phyloP scores from a whole-genome alignment of 2,888 invertebrate genomes.

The Drosophila demipolita region DNA sequence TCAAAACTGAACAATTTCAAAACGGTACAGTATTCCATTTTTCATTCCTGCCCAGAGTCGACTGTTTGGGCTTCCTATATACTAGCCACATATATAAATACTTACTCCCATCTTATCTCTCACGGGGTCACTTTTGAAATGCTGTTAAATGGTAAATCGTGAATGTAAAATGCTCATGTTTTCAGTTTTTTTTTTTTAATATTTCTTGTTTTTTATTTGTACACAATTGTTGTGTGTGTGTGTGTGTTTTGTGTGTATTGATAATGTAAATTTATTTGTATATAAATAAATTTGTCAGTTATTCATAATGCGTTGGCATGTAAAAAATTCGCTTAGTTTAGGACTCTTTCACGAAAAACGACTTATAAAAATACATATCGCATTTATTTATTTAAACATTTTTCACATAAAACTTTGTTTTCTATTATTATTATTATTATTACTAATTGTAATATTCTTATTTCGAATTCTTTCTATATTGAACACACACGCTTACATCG shows the following conservation, averaged over 20 bases:
- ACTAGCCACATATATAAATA: background rate
- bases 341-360: constrained; percentile 66
- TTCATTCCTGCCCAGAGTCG: background rate
- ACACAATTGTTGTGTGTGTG: constrained; percentile 68
- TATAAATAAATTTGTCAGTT: constrained; percentile 68
- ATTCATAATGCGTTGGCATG: constrained; percentile 64
- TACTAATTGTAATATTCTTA: constrained; percentile 3
- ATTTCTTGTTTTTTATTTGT: constrained; percentile 65
- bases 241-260: constrained; percentile 31
- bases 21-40: background rate
- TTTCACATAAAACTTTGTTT: constrained; percentile 57
- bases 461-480: constrained; percentile 39
- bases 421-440: constrained; percentile 9
- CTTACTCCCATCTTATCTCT: constrained; percentile 27
- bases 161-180: constrained; percentile 14
- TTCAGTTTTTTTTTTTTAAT: constrained; percentile 42
- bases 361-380: constrained; percentile 80
- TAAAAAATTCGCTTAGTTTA: constrained; percentile 66
- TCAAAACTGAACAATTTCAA: constrained; percentile 1
- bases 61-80: constrained; percentile 1
- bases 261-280: constrained; percentile 52
- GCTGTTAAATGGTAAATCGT: constrained; percentile 8
- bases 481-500: constrained; percentile 46
- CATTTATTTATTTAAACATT: constrained; percentile 64
- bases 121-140: constrained; percentile 1